A percentile compares a stretch with the other conserved stretches of the same genome.
Evolutionary conservation across 1,140 invertebrate genomes (phyloP).

Genomic region (Manduca sexta): DNA sequence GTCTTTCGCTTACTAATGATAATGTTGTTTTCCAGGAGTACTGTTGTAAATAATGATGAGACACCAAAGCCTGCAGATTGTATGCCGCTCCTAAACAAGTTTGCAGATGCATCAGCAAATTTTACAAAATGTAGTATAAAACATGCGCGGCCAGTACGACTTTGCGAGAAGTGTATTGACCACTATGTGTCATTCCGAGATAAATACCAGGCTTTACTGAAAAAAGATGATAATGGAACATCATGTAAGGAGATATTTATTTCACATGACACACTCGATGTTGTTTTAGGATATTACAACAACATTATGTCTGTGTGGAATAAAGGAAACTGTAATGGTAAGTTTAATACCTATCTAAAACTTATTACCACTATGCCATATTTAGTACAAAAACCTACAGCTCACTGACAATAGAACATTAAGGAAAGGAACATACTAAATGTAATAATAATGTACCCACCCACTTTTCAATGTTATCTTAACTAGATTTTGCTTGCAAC

Average conservation of each 20-base stretch:
- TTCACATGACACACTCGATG: constrained; percentile 73
- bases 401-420: too few relatives aligned
- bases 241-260: constrained; percentile 70
- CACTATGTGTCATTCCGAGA: constrained; percentile 63
- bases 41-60: constrained; percentile 10
- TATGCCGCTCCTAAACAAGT: constrained; percentile 43
- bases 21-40: background rate
- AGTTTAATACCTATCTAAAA: constrained; percentile 27
- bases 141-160: constrained; percentile 70
- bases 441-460: too few relatives aligned
- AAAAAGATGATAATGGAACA: constrained; percentile 61
- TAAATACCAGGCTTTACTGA: constrained; percentile 67
- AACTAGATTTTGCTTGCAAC: too few relatives aligned
- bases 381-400: too few relatives aligned
- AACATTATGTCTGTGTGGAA: constrained; percentile 70
- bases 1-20: too few relatives aligned
- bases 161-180: constrained; percentile 72
- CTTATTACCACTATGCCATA: too few relatives aligned
- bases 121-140: constrained; percentile 72
- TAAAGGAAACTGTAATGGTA: constrained; percentile 74
- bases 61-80: constrained; percentile 35
- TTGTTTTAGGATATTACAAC: constrained; percentile 68
- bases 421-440: too few relatives aligned
- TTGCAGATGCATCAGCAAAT: constrained; percentile 65
- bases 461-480: too few relatives aligned